Base-by-base conservation (phyloP, 23 tunicate species). In the Trididemnum clinides region DNA sequence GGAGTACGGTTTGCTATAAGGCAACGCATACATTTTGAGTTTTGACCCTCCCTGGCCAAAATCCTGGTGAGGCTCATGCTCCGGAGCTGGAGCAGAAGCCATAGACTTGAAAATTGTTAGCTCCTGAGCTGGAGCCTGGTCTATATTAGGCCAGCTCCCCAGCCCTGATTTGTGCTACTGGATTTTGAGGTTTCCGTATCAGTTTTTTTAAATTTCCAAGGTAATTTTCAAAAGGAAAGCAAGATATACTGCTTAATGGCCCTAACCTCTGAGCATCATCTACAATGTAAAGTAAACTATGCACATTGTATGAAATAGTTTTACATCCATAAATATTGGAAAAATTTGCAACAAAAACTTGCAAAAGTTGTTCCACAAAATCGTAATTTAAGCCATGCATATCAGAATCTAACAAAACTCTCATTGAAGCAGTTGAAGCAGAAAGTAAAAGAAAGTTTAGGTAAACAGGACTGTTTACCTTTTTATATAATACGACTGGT, bases 171-270 rank as follows among this genome's bases (percentile, higher is more conserved):
- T 73, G 80, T 36, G 80, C 33, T 3, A 73, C 25, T 12, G 80
- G 80, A 73, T 73, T 37, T 38, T 78, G 83, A 31, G 12, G 83
- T 54, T 78, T 78, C 10, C 66, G 44, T 18, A 83, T 39, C 44
- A 69, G 5, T 20, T 51, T 49, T 50, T 83, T 83, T 29, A 83
- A 33, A 15, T 28, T n/a, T 2, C 80, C 79, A 38, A 83, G 50
- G 50, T 29, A 83, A 71, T 70, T 83, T 71, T 83, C 87, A 83
- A 83, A 83, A 15, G 87, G 79, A 69, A 83, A 83, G 29, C 80
- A 70, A 31, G 62, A 65, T 19, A 83, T 36, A 34, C 32, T 50
- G 23, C 71, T 69, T 21, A 83, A 50, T 1, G 87, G 34, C 50
- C 87, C 87, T 70, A 38, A 83, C 78, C 23, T 19, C 26, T 50